Percentiles rank a stretch among this genome's conserved stretches.
Conservation (phyloP, 2,888 invertebrate genomes). For the Drosophila tanythrix region DNA sequence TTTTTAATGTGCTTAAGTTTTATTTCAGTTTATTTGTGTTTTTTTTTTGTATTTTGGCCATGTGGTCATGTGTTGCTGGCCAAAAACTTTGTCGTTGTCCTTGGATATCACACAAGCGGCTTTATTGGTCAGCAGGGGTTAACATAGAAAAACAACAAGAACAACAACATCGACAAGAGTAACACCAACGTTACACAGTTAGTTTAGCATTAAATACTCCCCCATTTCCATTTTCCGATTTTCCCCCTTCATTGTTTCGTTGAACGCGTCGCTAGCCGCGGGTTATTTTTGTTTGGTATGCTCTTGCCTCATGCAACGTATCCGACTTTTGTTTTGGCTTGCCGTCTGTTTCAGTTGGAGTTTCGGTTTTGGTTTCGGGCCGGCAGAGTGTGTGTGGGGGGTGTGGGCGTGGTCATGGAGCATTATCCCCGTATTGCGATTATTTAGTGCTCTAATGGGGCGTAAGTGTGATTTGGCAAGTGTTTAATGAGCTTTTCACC, state of each 20-base stretch:
- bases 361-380: slow-evolving; percentile 23
- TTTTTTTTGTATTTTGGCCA: slow-evolving; percentile 27
- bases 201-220: slow-evolving; percentile 72
- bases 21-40: slow-evolving; percentile 54
- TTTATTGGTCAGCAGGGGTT: slow-evolving; percentile 80
- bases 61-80: slow-evolving; percentile 66
- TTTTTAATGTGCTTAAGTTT: slow-evolving; percentile 79
- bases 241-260: slow-evolving; percentile 26
- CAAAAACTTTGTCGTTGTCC: slow-evolving; percentile 69
- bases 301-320: slow-evolving; percentile 43
- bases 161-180: slow-evolving; percentile 12
- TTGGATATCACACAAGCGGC: slow-evolving; percentile 78
- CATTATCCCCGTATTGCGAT: slow-evolving; percentile 63
- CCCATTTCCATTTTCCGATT: slow-evolving; percentile 38
- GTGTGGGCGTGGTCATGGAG: slow-evolving; percentile 10
- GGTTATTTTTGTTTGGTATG: slow-evolving; percentile 68
- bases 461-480: slow-evolving; percentile 76
- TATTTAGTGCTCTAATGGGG: slow-evolving; percentile 76
- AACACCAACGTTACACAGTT: slow-evolving; percentile 43
- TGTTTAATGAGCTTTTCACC: slow-evolving; percentile 76
- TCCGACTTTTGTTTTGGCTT: slow-evolving; percentile 38
- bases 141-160: slow-evolving; percentile 44
- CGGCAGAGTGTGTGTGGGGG: neutral
- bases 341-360: slow-evolving; percentile 36
- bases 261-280: slow-evolving; percentile 59